These are phyloP conservation scores for Phymatocera aterrima DNA, from an alignment of 2,888 invertebrate genomes.

Conservation along the genomic window DNA sequence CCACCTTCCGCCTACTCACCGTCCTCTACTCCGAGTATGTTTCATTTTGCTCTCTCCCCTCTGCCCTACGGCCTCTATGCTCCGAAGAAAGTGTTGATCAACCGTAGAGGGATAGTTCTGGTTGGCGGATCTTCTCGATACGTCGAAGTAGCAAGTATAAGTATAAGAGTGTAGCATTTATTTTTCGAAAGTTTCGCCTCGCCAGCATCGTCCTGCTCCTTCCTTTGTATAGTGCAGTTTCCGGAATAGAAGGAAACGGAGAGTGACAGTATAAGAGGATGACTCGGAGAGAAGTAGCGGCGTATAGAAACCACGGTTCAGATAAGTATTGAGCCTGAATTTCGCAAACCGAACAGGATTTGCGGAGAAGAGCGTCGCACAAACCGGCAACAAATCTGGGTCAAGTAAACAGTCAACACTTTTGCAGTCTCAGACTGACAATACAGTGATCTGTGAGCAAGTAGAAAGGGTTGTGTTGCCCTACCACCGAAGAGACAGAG, in stretches of 20 bases:
- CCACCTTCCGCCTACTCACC: slow-evolving; percentile 38
- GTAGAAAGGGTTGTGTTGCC: slow-evolving; percentile 38
- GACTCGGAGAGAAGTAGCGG: slow-evolving; percentile 67
- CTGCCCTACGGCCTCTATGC: background rate
- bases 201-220: slow-evolving; percentile 30
- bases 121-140: slow-evolving; percentile 47
- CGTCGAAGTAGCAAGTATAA: slow-evolving; percentile 50
- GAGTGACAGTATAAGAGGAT: slow-evolving; percentile 54
- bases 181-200: slow-evolving; percentile 59
- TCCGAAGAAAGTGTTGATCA: slow-evolving; percentile 47
- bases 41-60: slow-evolving; percentile 5
- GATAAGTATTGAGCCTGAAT: slow-evolving; percentile 59
- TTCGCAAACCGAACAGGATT: slow-evolving; percentile 58
- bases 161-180: slow-evolving; percentile 48
- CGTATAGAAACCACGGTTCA: slow-evolving; percentile 35
- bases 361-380: slow-evolving; percentile 50
- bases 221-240: slow-evolving; percentile 48
- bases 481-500: background rate
- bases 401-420: slow-evolving; percentile 55
- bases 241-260: slow-evolving; percentile 55
- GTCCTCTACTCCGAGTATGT: slow-evolving; percentile 43
- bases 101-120: slow-evolving; percentile 49
- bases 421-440: slow-evolving; percentile 45
- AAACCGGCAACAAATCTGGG: slow-evolving; percentile 60
- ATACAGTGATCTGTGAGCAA: slow-evolving; percentile 36